Base-by-base conservation (phyloP, 2,113 vertebrate genomes). In the Lepus americanus region DNA sequence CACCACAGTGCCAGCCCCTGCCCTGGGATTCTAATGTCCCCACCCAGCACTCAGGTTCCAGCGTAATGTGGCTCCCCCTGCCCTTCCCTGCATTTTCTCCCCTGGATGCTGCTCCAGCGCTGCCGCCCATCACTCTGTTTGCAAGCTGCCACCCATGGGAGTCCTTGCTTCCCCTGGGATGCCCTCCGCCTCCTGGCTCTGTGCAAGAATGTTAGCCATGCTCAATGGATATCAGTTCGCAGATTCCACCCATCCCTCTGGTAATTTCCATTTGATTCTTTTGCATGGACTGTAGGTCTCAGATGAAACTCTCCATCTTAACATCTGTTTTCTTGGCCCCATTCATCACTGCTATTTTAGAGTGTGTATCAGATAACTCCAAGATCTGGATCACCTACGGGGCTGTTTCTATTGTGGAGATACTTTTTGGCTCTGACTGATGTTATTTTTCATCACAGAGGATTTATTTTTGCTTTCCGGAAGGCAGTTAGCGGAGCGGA, bases 381-480 rank as follows among this genome's bases (percentile, higher is more conserved):
- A 67, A 59, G 81, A 17, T 63, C 83, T 84, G 93, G 89, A 70
- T 95, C 87, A 88, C 86, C 92, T 19, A 31, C 44, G 77, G 74
- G 63, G 51, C 84, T 67, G 72, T 70, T 90, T 94, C 85, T 93
- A 33, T 82, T 77, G 72, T 23, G 70, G 95, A 94, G 89, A 83
- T 70, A 29, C 6, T 44, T 89, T 79, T 72, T 49, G 94, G 86
- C 86, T 79, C 96, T 89, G 82, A 33, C 82, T 23, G 59, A 80
- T 72, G 88, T 83, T 63, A 14, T 49, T 70, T 94, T 81, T 92
- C 86, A 86, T 91, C 89, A 61, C 9, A 80, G 90, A 94, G 89
- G 85, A 89, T 89, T 95, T 92, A 95, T 85, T 87, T 79, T 81
- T 81, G 89, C 82, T 96, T 80, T 95, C 95, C 27, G 53, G 87